phyloP scores from a whole-genome alignment of 2,113 vertebrate species.

The Ellobius talpinus region DNA sequence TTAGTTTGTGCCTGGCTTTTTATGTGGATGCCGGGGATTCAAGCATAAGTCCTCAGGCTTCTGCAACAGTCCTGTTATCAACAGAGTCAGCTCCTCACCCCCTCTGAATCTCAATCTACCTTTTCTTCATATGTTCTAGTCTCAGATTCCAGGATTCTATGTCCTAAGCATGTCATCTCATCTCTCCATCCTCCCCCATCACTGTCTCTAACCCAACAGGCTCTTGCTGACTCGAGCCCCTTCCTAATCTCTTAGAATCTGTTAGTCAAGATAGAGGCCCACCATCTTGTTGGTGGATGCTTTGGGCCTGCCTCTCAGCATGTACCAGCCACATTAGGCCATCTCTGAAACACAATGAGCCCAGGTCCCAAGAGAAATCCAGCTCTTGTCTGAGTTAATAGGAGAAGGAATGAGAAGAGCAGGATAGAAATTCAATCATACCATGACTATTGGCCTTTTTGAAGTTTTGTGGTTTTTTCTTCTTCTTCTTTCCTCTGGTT shows the following conservation, averaged over 20 bases:
- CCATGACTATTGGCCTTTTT: slow-evolving; percentile 74
- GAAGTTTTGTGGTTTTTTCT: slow-evolving; percentile 66
- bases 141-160: slow-evolving; percentile 12
- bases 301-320: neutral
- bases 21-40: neutral
- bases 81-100: too few species aligned
- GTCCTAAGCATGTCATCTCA: neutral
- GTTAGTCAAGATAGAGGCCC: neutral
- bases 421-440: slow-evolving; percentile 75
- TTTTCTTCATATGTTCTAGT: neutral
- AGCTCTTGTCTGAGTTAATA: slow-evolving; percentile 75
- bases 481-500: slow-evolving; percentile 65
- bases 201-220: neutral
- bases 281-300: too few species aligned
- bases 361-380: slow-evolving; percentile 46
- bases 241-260: neutral
- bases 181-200: neutral
- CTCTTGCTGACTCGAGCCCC: neutral
- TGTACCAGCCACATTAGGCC: neutral
- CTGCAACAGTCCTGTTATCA: too few species aligned
- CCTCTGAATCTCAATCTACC: neutral
- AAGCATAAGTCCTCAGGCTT: neutral
- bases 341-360: neutral
- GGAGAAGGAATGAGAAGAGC: slow-evolving; percentile 66
- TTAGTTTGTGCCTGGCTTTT: neutral